A percentile compares a stretch with the other conserved stretches of the same genome.
These are phyloP conservation scores for Cetoscarus ocellatus DNA, from an alignment of 2,797 vertebrate genomes.

Conservation along the genomic window DNA sequence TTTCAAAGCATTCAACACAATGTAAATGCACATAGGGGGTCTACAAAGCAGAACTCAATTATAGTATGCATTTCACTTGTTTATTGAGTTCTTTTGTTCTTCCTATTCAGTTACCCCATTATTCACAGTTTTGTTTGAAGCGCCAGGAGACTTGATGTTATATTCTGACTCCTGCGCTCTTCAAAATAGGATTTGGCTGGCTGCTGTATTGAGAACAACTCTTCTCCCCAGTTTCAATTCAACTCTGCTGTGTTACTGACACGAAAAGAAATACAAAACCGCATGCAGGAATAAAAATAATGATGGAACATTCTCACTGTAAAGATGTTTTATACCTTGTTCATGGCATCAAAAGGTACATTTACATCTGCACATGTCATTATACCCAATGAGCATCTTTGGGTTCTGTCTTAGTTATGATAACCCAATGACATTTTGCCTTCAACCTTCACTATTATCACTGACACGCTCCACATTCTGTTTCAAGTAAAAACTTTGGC, in stretches of 20 bases:
- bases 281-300: not conserved
- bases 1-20: slow-evolving; percentile 32
- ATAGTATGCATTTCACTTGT: slow-evolving; percentile 17
- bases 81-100: slow-evolving; percentile 22
- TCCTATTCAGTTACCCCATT: slow-evolving; percentile 3
- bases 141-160: slow-evolving; percentile 29
- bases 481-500: not conserved
- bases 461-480: not conserved
- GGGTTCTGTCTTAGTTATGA: not conserved
- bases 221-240: slow-evolving; percentile 10
- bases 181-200: slow-evolving; percentile 30
- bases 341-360: not conserved
- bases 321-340: not conserved
- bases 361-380: not conserved
- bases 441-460: not conserved
- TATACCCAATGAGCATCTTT: not conserved
- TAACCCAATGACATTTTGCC: not conserved
- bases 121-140: slow-evolving; percentile 22
- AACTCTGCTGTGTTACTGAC: slow-evolving; percentile 1
- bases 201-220: slow-evolving; percentile 14
- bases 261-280: slow-evolving; percentile 12
- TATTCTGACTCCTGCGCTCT: slow-evolving; percentile 29
- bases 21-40: slow-evolving; percentile 19
- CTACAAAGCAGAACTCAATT: slow-evolving; percentile 20
- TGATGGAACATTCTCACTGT: not conserved